A percentile compares a stretch with the other conserved stretches of the same genome.
phyloP scores from a whole-genome alignment of 1,140 invertebrate species.

The Atopsyche davidsoni region DNA sequence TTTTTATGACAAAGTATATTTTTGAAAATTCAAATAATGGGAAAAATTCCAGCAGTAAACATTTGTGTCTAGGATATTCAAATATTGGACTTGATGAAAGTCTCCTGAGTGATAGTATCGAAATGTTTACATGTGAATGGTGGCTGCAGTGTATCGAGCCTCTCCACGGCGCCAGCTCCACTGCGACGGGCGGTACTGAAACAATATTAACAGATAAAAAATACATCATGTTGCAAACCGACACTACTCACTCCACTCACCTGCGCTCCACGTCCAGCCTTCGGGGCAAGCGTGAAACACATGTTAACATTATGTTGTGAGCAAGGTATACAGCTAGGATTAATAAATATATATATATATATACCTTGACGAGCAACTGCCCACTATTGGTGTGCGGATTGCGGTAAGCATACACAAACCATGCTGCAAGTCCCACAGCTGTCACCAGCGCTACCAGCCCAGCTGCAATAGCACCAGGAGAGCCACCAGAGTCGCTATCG shows the following conservation, averaged over 20 bases:
- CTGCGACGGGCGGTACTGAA: constrained; percentile 88
- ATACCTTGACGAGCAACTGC: constrained; percentile 92
- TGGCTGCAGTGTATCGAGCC: constrained; percentile 85
- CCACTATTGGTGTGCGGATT: constrained; percentile 93
- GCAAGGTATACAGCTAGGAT: background rate
- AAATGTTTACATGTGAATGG: constrained; percentile 85
- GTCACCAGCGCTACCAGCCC: constrained; percentile 58
- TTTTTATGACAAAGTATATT: too few species aligned
- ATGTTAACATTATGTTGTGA: constrained; percentile 6
- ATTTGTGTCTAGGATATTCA: too few species aligned
- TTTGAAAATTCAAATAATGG: too few species aligned
- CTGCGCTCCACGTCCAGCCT: constrained; percentile 3
- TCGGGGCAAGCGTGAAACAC: background rate
- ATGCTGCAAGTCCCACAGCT: constrained; percentile 56
- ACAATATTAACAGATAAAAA: constrained; percentile 31
- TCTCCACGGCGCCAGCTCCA: constrained; percentile 86
- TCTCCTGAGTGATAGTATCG: constrained; percentile 1
- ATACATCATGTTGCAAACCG: background rate
- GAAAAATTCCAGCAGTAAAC: too few species aligned
- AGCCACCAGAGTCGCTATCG: constrained; percentile 1
- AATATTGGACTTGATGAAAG: constrained; percentile 1
- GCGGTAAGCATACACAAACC: constrained; percentile 89
- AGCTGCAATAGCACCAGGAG: constrained; percentile 56
- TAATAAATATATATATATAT: constrained; percentile 4
- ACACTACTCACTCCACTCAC: background rate